A percentile compares a stretch with the other conserved stretches of the same genome.
phyloP scores from a whole-genome alignment of 1,140 invertebrate species.

The Brachionus koreanus region DNA sequence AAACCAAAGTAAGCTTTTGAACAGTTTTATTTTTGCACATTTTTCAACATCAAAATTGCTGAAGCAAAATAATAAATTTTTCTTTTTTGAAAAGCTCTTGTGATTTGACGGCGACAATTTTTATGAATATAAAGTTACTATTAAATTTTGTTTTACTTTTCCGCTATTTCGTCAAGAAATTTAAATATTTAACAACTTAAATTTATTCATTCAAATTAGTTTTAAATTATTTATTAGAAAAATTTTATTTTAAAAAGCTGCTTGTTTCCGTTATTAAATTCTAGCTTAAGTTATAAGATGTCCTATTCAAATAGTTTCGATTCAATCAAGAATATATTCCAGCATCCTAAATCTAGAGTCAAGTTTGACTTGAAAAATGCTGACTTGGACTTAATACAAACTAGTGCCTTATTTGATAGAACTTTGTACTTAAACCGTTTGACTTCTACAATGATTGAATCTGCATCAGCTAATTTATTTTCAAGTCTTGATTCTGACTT shows the following conservation, averaged over 20 bases:
- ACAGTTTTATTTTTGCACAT: neutral
- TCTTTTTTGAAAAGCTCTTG: neutral
- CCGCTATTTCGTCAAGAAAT: neutral
- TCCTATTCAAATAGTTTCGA: neutral
- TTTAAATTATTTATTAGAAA: neutral
- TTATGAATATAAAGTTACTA: neutral
- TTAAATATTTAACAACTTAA: neutral
- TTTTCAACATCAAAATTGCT: neutral
- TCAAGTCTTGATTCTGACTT: neutral
- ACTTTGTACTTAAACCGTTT: neutral
- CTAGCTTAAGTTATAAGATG: neutral
- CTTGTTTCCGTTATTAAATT: neutral
- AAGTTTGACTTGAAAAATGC: neutral
- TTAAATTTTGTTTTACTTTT: neutral
- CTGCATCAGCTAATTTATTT: conserved; percentile 9
- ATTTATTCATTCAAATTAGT: neutral
- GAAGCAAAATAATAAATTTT: neutral
- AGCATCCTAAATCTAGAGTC: neutral
- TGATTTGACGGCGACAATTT: neutral
- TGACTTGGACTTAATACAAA: neutral
- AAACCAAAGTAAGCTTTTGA: neutral
- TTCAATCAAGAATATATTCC: neutral
- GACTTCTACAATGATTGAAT: neutral
- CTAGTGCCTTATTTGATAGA: neutral
- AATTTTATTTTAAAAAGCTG: neutral